Conservation (phyloP, 1,140 invertebrate species). For the Bombus fervidus region DNA sequence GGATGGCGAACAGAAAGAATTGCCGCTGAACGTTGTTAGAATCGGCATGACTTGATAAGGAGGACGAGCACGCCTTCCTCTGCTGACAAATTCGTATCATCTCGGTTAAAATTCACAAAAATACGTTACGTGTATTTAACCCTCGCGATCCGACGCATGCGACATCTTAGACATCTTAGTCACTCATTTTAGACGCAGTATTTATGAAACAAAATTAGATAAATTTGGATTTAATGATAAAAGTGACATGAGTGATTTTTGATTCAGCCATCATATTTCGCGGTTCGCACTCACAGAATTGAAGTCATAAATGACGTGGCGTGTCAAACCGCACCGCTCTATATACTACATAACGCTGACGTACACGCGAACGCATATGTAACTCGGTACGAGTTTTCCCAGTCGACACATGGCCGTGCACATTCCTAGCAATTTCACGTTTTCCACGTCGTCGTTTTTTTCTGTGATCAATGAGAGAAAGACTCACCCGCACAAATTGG, state of each 20-base stretch:
- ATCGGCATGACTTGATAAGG: slow-evolving; percentile 35
- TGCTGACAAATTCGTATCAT: slow-evolving; percentile 31
- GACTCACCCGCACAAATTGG: slow-evolving; percentile 79
- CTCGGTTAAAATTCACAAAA: neutral
- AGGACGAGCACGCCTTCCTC: slow-evolving; percentile 24
- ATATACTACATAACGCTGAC: slow-evolving; percentile 16
- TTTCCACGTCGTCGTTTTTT: neutral
- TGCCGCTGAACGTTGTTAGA: slow-evolving; percentile 28
- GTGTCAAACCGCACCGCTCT: slow-evolving; percentile 39
- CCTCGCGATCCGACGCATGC: neutral
- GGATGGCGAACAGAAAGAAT: slow-evolving; percentile 35
- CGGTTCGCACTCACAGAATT: neutral
- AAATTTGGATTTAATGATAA: neutral
- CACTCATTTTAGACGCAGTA: neutral
- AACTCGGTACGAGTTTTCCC: slow-evolving; percentile 6
- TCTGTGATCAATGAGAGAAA: neutral
- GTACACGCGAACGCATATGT: slow-evolving; percentile 28
- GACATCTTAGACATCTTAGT: neutral
- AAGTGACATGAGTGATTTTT: neutral
- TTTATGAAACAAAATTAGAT: neutral
- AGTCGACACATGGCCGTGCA: slow-evolving; percentile 25
- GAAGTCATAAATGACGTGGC: slow-evolving; percentile 45
- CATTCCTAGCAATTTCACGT: neutral
- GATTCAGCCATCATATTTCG: neutral
- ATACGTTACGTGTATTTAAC: slow-evolving; percentile 9